Evolutionary conservation across 2,797 vertebrate species (phyloP), one percentile per base, ranked within the genome.

Genomic region (Falco peregrinus): DNA sequence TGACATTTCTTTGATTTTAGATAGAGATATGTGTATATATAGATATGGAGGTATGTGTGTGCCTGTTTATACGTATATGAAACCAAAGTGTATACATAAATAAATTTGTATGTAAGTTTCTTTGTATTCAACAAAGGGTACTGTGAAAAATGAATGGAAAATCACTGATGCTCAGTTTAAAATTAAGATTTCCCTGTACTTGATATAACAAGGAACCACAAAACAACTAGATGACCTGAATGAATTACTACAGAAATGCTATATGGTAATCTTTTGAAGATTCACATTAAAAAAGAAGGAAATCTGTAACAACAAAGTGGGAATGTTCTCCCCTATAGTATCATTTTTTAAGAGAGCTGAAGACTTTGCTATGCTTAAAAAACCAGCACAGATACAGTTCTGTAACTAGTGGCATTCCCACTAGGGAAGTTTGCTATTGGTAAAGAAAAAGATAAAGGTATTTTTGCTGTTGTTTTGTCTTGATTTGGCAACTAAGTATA

Each of bases 391-490:
- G 81, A 41, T 87, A 54, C 7, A 63, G 61, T 87, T 81, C 45
- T 76, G 74, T 83, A 78, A 68, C 68, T 29, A 19, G 53, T 39
- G 65, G 8, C 73, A 78, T 94, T 97, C 90, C 84, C 82, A 68
- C 85, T 84, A 86, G 85, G 83, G 91, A 71, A 9, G 25, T 60
- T 91, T 86, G 28, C 31, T 93, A 7, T 56, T 73, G n/a, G 45
- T 82, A 51, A 68, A 92, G 76, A 41, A 48, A 92, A 88, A 76
- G 13, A 20, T 67, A 93, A 85, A 73, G 24, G 12, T 47, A 54
- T 84, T 89, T 84, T 60, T 92, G 54, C 80, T 84, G 35, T 39
- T 89, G 71, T 75, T 95, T 71, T 53, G 16, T 96, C 90, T 90
- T 85, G 87, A 86, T 94, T 86, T 88, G 69, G 53, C 79, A 91